These are phyloP conservation scores for Lapara coniferarum DNA, from an alignment of 2,888 invertebrate genomes.

Conservation along the genomic window DNA sequence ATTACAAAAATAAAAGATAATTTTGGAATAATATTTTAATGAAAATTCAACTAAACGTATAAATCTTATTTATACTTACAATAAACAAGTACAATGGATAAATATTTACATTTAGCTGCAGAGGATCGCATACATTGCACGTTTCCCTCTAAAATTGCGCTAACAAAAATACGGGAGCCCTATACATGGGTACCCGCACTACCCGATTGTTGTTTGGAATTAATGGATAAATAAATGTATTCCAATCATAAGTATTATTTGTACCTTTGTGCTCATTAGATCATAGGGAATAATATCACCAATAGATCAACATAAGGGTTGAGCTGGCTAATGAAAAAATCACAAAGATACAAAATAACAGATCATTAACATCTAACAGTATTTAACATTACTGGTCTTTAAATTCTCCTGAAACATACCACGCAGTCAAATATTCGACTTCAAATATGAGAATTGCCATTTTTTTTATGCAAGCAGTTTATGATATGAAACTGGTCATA, in stretches of 20 bases:
- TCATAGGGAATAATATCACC: not conserved
- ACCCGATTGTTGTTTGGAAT: constrained; percentile 49
- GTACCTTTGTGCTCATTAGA: not conserved
- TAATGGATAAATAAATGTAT: constrained; percentile 22
- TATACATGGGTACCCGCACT: constrained; percentile 44
- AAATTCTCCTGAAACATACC: too few species aligned
- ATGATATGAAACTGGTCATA: not conserved
- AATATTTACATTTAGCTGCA: constrained; percentile 75
- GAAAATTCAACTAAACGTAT: constrained; percentile 84
- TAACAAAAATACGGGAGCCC: constrained; percentile 74
- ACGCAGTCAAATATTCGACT: too few species aligned
- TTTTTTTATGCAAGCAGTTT: too few species aligned
- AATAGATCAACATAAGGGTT: too few species aligned
- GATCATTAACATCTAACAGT: too few species aligned
- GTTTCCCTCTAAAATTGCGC: constrained; percentile 71
- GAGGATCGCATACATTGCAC: constrained; percentile 44
- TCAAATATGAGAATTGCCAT: too few species aligned
- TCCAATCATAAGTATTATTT: not conserved
- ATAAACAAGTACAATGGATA: constrained; percentile 76
- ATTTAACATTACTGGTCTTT: too few species aligned
- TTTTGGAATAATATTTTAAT: constrained; percentile 73
- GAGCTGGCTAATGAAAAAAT: too few species aligned
- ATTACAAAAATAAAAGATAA: constrained; percentile 43
- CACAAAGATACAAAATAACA: too few species aligned
- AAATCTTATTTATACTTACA: constrained; percentile 84